phyloP scores from a whole-genome alignment of 2,113 vertebrate genomes.

The Siniperca knerii region DNA sequence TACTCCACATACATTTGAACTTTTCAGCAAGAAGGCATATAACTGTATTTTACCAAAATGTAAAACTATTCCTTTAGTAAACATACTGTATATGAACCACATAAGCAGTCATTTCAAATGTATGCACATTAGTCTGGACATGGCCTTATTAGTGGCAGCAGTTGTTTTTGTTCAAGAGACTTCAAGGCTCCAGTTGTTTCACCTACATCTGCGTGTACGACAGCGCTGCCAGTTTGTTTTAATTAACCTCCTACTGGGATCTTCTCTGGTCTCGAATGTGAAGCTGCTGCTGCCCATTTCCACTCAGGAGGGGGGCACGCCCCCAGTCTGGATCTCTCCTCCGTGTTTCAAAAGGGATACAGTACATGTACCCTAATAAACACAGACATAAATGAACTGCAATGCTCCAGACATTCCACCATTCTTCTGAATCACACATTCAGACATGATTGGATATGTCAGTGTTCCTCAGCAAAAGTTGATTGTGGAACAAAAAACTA shows the following conservation, averaged over 20 bases:
- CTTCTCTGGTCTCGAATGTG: conserved; percentile 7
- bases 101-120: not conserved
- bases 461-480: not conserved
- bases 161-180: conserved; percentile 25
- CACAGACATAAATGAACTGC: not conserved
- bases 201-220: conserved; percentile 19
- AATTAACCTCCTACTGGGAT: conserved; percentile 65
- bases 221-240: conserved; percentile 59
- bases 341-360: not conserved
- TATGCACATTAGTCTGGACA: not conserved
- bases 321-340: not conserved
- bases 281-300: conserved; percentile 15
- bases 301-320: not conserved
- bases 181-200: conserved; percentile 43
- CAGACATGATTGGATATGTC: not conserved
- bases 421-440: conserved; percentile 5
- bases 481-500: not conserved
- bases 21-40: not conserved
- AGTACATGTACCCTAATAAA: not conserved
- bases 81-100: not conserved
- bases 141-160: not conserved
- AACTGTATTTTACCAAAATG: not conserved
- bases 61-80: not conserved
- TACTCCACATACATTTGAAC: not conserved
- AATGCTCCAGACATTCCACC: not conserved